Base-by-base conservation (phyloP, 2,888 invertebrate genomes). In the Lutraria lutraria region DNA sequence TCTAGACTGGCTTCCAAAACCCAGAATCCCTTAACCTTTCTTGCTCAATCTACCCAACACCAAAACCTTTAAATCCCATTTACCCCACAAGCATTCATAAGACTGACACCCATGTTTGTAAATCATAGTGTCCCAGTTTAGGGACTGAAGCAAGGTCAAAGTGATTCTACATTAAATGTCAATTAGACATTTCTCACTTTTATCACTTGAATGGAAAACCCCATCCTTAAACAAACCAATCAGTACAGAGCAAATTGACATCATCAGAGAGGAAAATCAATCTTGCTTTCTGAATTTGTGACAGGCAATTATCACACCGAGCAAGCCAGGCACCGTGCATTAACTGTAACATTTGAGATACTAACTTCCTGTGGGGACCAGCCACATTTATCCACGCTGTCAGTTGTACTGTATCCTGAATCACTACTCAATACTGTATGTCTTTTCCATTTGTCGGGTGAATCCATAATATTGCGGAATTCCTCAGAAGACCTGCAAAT, bases 341-440 rank as follows among this genome's bases (percentile, higher is more conserved):
- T 25, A n/a, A 25, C n/a, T 60, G 60, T 68, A 25, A 68, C 25
- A 68, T n/a, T 25, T n/a, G 43, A 13, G 52, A 76, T 25, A 86
- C 90, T 63, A 80, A 93, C 94, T 89, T 94, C 96, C 94, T 96
- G 95, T 21, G 95, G 96, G 31, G 96, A 96, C 96, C 97, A 96
- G 85, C 96, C 95, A 88, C 94, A 94, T 91, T 96, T 96, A 88
- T 97, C 97, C 79, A 98, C 92, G 81, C 95, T 96, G 96, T 98
- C 98, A 94, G 98, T 98, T 13, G 98, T 98, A 96, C 98, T 98
- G 97, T 98, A 99, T 0, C 98, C 98, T 91, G 98, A 98, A 96
- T 99, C 99, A 88, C 94, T 94, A 86, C 95, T 95, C 80, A 95
- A 91, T 31, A 98, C 98, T 86, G 98, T 98, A 96, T 98, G 98